Conservation (phyloP, 2,888 invertebrate genomes). For the Drosophila gaucha region DNA sequence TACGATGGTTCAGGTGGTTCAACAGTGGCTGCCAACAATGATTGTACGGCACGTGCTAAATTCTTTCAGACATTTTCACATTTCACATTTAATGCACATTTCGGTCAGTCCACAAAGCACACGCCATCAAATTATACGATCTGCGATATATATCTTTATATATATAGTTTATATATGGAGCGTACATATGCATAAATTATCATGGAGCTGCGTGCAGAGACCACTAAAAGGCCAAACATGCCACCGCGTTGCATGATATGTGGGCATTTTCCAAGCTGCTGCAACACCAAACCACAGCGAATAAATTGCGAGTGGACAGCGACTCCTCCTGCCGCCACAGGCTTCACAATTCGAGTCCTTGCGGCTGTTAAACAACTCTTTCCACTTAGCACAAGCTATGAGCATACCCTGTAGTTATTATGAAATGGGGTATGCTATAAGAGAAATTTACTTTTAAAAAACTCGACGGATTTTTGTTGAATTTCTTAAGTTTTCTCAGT, state of each 20-base stretch:
- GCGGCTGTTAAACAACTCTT: slow-evolving; percentile 66
- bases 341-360: slow-evolving; percentile 54
- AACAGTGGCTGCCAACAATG: slow-evolving; percentile 20
- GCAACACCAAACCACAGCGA: slow-evolving; percentile 4
- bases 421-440: neutral
- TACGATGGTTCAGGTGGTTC: neutral
- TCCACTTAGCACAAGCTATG: slow-evolving; percentile 43
- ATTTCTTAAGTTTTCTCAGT: too few relatives aligned
- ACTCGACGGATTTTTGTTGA: too few relatives aligned
- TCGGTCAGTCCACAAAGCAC: slow-evolving; percentile 55
- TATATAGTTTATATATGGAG: slow-evolving; percentile 5
- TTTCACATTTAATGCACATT: slow-evolving; percentile 70
- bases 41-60: slow-evolving; percentile 71
- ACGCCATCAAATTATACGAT: slow-evolving; percentile 72
- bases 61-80: slow-evolving; percentile 58
- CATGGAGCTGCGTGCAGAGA: slow-evolving; percentile 34
- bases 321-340: neutral
- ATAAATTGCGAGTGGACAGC: neutral
- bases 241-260: slow-evolving; percentile 62
- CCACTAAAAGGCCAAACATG: slow-evolving; percentile 28
- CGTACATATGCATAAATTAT: slow-evolving; percentile 25
- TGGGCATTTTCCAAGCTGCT: slow-evolving; percentile 53
- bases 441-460: neutral
- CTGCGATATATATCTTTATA: slow-evolving; percentile 43
- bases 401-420: slow-evolving; percentile 20